Evolutionary conservation across 2,797 vertebrate genomes (phyloP).

Genomic region (Lagocephalus sceleratus): DNA sequence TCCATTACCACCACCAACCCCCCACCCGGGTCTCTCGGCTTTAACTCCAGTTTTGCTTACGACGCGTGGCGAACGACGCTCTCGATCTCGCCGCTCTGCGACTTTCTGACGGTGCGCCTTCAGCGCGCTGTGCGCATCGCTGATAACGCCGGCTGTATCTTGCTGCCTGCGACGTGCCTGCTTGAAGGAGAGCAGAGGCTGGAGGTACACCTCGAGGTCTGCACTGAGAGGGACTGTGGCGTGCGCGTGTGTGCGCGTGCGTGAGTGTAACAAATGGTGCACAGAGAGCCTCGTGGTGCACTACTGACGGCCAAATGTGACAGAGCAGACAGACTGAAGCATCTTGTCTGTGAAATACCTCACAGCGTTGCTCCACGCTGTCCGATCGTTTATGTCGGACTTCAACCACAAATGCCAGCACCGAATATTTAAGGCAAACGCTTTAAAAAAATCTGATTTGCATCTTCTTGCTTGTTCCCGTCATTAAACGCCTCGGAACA

Average conservation of each 20-base stretch:
- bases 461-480: constrained; percentile 21
- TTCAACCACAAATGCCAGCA: no score
- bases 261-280: constrained; percentile 27
- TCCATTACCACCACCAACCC: constrained; percentile 7
- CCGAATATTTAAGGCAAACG: no score
- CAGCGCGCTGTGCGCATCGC: constrained; percentile 47
- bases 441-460: constrained; percentile 19
- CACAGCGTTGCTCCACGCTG: neutral
- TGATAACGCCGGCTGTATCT: constrained; percentile 51
- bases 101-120: constrained; percentile 39
- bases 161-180: constrained; percentile 19
- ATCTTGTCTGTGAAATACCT: constrained; percentile 27
- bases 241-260: constrained; percentile 30
- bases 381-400: no score
- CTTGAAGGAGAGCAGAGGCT: constrained; percentile 27
- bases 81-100: constrained; percentile 14
- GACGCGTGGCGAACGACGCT: constrained; percentile 13
- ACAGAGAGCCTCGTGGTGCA: constrained; percentile 25
- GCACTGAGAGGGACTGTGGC: constrained; percentile 12
- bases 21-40: neutral
- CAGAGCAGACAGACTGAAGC: constrained; percentile 21
- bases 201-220: constrained; percentile 21
- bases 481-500: no score
- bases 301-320: constrained; percentile 32
- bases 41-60: constrained; percentile 10